A percentile compares a stretch with the other conserved stretches of the same genome.
Conservation (phyloP, 1,140 invertebrate genomes). For the Apis florea region DNA sequence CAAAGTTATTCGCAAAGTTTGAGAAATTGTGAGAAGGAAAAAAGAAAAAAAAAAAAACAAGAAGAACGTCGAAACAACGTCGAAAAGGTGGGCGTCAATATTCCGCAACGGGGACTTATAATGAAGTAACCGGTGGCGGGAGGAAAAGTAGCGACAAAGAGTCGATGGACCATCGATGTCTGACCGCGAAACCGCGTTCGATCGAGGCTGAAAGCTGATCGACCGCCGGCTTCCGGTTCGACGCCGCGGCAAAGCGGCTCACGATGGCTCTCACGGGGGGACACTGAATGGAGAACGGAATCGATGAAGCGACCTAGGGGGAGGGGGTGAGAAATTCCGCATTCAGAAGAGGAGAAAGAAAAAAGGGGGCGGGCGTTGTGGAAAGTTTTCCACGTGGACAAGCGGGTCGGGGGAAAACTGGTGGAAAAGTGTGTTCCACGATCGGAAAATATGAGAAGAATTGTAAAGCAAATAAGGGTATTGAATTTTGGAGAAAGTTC, state of each 20-base stretch:
- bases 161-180: background rate
- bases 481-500: background rate
- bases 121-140: background rate
- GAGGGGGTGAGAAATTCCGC: background rate
- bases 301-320: background rate
- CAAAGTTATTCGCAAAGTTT: no score
- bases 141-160: conserved; percentile 19
- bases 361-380: no score
- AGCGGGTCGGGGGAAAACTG: background rate
- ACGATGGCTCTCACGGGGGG: background rate
- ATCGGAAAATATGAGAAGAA: background rate
- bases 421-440: background rate
- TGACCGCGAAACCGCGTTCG: conserved; percentile 7
- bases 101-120: background rate
- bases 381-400: conserved; percentile 5
- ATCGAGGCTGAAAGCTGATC: conserved; percentile 6
- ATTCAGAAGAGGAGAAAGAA: conserved; percentile 3
- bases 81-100: background rate
- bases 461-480: conserved; percentile 1
- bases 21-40: background rate
- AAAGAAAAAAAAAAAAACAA: background rate
- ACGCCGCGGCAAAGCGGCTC: conserved; percentile 9
- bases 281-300: conserved; percentile 7
- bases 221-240: conserved; percentile 22
- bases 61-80: background rate